Conservation (phyloP, 2,113 vertebrate species). For the Lophotis ruficrista region DNA sequence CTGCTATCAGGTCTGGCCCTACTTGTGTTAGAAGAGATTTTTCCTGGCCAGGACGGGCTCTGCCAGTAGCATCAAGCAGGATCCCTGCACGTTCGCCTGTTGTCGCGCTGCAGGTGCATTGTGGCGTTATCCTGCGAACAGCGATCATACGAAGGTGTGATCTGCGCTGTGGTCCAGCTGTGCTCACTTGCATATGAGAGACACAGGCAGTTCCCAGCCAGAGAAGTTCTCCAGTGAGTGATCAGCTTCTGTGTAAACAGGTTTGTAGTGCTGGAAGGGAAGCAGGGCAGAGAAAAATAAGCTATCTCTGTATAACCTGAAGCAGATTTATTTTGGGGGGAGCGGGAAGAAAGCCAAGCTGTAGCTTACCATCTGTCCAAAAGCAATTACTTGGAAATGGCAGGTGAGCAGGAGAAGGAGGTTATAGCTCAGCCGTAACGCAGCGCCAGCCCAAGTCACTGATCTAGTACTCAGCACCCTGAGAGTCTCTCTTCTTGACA, state of each 20-base stretch:
- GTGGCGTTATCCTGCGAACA: fast-evolving
- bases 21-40: not conserved
- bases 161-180: not conserved
- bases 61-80: not conserved
- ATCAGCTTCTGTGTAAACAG: not conserved
- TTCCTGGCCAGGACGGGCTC: not conserved
- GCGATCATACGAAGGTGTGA: fast-evolving
- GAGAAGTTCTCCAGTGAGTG: not conserved
- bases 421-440: not conserved
- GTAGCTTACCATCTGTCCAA: conserved; percentile 57
- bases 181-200: not conserved
- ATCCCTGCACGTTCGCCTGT: not conserved
- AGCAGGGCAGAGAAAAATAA: conserved; percentile 2
- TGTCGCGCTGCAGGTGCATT: fast-evolving
- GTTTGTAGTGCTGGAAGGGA: not conserved
- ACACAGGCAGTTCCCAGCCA: fast-evolving
- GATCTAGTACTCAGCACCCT: not conserved
- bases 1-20: not conserved
- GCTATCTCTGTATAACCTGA: not conserved
- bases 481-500: conserved; percentile 51
- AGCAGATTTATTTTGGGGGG: not conserved
- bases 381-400: conserved; percentile 63
- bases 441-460: not conserved
- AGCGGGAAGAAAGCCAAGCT: not conserved
- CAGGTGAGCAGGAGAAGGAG: not conserved